Evolutionary conservation across 2,888 invertebrate species (phyloP), one percentile per base, ranked within the genome.

Genomic region (Polydrusus pterygomalis): DNA sequence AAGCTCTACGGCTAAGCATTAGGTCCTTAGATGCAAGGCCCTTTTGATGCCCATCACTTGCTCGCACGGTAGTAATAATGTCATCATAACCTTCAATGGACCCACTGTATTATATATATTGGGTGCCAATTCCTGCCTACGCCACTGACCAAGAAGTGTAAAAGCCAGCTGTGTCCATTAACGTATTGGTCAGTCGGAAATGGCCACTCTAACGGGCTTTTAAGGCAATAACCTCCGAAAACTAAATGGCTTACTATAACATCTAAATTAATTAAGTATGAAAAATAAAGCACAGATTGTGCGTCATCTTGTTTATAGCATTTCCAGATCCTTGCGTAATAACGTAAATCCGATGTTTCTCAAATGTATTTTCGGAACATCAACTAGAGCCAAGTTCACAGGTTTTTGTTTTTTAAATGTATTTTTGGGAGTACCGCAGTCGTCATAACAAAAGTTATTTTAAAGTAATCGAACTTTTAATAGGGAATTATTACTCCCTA

Each of bases 331-430:
- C 30, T 69, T 69, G 64, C 74, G 70, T 65, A 70, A 70, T 74
- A 18, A 49, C 45, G 64, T 64, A 64, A 64, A 54, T 64, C 49
- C 38, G 15, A 47, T 40, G 63, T 49, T 63, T 54, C 70, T 38
- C 18, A 63, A n/a, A 58, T 70, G 20, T 74, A 70, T 74, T 74
- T 74, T 65, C 10, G 64, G 69, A 40, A 56, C 40, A 64, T 20
- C 34, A 70, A 70, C 70, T 74, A 64, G 70, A 70, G 70, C 70
- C 70, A 74, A 74, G 74, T 74, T 74, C 70, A 70, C 70, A 64
- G 64, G 70, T 40, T 56, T 63, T 60, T 60, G 34, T 70, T 45
- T 70, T 45, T 25, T 38, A 60, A 60, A 60, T 60, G 38, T 60
- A 60, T 60, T 38, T 60, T 38, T 10, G 58, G 58, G 0, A 18